Evolutionary conservation across 2,797 vertebrate species (phyloP), one percentile per base, ranked within the genome.

Genomic region (Borostomias antarcticus): DNA sequence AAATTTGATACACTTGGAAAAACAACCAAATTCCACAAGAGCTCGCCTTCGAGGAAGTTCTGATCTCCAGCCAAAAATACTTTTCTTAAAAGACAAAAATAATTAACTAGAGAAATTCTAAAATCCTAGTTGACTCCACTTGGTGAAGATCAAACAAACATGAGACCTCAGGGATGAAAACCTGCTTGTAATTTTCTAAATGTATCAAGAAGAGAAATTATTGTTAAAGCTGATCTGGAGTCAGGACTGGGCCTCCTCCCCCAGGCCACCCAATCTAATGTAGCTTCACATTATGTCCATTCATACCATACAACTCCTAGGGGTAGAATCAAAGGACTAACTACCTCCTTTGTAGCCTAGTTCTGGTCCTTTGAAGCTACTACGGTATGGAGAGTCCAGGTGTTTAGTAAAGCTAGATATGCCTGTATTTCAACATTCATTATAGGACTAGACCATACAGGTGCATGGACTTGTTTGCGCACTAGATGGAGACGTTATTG

Each of bases 121-220:
- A 61, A 67, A 70, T 71, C 77, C 59, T 68, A 68, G 66, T 71
- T 75, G 73, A 77, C 66, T 58, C 56, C 75, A 58, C n/a, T 75
- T 75, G 66, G 69, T 50, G 65, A 13, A 70, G 68, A 79, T 81
- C 61, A 77, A 78, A 73, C 70, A 75, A 70, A 66, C 63, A 54
- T 70, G 35, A 28, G 52, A 10, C 15, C 17, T 29, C 11, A 17
- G 15, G 15, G 32, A 17, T 29, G 10, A 54, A 37, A 54, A 33
- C n/a, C 25, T 37, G 57, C n/a, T 58, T 61, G 40, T 45, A 60
- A 25, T 43, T 60, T 60, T 45, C 15, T 29, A 13, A 32, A 19
- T 11, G 15, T 53, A 28, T 11, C 51, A 56, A 25, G 48, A 35
- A 35, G 45, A 15, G 51, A 40, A 53, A 45, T 10, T 13, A 45